Evolutionary conservation across 2,888 invertebrate species (phyloP).

Genomic region (Melinaea marsaeus): DNA sequence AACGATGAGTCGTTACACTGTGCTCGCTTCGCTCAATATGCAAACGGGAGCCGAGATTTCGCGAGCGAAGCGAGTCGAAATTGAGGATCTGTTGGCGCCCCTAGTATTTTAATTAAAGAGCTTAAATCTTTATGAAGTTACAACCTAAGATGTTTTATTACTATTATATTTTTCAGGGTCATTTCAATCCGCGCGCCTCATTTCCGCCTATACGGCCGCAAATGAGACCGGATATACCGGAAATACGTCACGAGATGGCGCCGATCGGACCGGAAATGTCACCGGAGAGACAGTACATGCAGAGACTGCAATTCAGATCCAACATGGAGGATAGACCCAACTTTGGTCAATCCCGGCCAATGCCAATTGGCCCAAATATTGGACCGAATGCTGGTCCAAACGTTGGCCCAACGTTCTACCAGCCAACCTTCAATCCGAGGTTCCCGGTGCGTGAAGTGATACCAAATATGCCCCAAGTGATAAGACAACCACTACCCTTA

Average conservation of each 20-base stretch:
- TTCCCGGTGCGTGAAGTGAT: slow-evolving; percentile 50
- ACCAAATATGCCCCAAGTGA: slow-evolving; percentile 59
- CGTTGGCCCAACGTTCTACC: slow-evolving; percentile 50
- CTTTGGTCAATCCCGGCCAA: slow-evolving; percentile 43
- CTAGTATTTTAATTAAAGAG: no score
- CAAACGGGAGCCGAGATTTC: no score
- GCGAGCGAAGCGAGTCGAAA: no score
- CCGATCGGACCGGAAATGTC: slow-evolving; percentile 35
- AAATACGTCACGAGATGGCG: slow-evolving; percentile 29
- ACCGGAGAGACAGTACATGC: slow-evolving; percentile 26
- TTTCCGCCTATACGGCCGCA: slow-evolving; percentile 45
- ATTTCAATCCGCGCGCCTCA: slow-evolving; percentile 51
- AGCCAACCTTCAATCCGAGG: slow-evolving; percentile 40
- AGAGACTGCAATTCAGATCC: no score
- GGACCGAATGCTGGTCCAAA: slow-evolving; percentile 39
- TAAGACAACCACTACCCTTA: slow-evolving; percentile 45
- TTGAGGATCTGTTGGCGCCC: no score
- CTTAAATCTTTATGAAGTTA: no score
- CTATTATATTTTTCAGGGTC: no score
- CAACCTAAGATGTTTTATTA: no score
- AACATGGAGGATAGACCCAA: no score
- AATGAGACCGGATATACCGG: slow-evolving; percentile 28
- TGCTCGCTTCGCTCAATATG: no score
- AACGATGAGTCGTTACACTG: no score
- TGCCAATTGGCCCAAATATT: slow-evolving; percentile 31